Evolutionary conservation across 2,797 vertebrate species (phyloP).

Genomic region (Sebastes dallii): DNA sequence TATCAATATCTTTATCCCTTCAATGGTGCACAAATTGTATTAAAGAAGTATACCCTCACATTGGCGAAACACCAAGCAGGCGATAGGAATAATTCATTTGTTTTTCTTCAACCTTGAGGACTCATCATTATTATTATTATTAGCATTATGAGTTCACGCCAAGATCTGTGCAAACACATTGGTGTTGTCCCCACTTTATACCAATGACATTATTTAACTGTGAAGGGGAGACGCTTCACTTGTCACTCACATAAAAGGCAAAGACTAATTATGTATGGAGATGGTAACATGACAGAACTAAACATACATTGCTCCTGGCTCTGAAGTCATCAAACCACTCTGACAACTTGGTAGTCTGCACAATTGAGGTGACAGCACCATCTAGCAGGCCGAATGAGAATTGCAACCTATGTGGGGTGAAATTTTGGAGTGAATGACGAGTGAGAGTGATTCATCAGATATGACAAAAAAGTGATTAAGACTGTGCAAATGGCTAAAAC

Average conservation of each 20-base stretch:
- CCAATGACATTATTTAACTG: not conserved
- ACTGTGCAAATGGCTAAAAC: not conserved
- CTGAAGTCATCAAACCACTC: not conserved
- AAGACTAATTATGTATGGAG: not conserved
- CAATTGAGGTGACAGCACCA: conserved; percentile 24
- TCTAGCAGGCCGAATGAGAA: conserved; percentile 17
- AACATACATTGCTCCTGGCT: too few species aligned
- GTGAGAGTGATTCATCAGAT: not conserved
- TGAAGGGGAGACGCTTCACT: not conserved
- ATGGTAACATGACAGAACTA: not conserved
- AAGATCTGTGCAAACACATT: not conserved
- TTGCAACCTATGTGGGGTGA: not conserved
- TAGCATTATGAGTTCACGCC: not conserved
- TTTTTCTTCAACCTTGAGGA: not conserved
- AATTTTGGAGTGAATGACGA: not conserved
- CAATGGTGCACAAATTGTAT: not conserved
- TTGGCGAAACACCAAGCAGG: not conserved
- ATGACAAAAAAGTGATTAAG: not conserved
- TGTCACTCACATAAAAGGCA: not conserved
- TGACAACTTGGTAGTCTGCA: not conserved
- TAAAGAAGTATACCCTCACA: not conserved
- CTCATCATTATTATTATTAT: not conserved
- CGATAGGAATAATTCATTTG: not conserved
- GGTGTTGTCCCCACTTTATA: not conserved
- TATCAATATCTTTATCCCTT: not conserved